A percentile compares a stretch with the other conserved stretches of the same genome.
phyloP scores from a whole-genome alignment of 2,888 invertebrate genomes.

The Cataglyphis altisquamis region DNA sequence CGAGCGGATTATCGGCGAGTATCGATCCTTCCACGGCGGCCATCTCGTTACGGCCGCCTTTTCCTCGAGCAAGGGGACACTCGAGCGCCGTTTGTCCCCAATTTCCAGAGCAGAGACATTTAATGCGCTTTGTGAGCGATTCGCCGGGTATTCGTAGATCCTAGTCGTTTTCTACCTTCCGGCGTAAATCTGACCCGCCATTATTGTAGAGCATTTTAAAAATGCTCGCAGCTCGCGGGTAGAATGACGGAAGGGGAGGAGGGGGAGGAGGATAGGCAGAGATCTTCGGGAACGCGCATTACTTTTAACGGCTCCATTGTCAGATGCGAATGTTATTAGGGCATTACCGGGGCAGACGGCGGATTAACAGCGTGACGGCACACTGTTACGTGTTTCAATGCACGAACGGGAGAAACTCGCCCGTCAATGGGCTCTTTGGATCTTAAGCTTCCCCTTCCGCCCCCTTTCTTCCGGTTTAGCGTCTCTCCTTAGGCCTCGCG shows the following conservation, averaged over 20 bases:
- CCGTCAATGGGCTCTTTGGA: constrained; percentile 77
- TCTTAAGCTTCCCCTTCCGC: constrained; percentile 81
- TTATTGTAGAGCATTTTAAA: constrained; percentile 58
- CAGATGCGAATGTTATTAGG: constrained; percentile 77
- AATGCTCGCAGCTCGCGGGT: constrained; percentile 27
- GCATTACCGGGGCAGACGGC: constrained; percentile 74
- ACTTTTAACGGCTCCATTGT: constrained; percentile 68
- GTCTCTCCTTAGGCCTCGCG: constrained; percentile 57
- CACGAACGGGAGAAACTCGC: constrained; percentile 57
- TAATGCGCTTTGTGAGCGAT: constrained; percentile 73
- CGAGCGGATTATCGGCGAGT: constrained; percentile 53
- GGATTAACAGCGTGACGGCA: constrained; percentile 69
- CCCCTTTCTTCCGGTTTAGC: constrained; percentile 81
- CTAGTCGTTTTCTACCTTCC: constrained; percentile 25
- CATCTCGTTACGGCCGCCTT: constrained; percentile 51
- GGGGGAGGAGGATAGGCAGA: background rate
- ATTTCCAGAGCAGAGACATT: constrained; percentile 65
- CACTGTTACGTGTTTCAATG: constrained; percentile 73
- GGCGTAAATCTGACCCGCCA: constrained; percentile 58
- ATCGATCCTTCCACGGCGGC: constrained; percentile 40
- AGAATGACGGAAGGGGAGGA: constrained; percentile 39
- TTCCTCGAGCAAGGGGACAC: constrained; percentile 46
- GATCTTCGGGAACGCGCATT: constrained; percentile 32
- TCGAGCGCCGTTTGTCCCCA: constrained; percentile 64
- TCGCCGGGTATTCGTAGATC: constrained; percentile 57